Evolutionary conservation across 2,888 invertebrate species (phyloP), one percentile per base, ranked within the genome.

Genomic region (Steromphala cineraria): DNA sequence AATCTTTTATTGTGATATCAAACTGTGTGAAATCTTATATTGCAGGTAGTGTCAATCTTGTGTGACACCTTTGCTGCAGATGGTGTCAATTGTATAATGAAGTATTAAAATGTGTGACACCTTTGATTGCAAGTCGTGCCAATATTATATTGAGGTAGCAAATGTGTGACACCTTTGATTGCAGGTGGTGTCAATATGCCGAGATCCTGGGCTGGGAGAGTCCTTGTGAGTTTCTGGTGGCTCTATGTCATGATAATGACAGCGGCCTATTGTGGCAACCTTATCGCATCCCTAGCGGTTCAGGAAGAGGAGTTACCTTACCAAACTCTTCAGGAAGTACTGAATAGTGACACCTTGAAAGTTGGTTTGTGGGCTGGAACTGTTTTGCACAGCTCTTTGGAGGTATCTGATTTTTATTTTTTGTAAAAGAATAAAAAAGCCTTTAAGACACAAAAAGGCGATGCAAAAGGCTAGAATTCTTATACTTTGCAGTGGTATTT

Each of bases 201-300:
- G 15, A 28, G 28, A 28, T 62, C 62, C 28, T 28, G 24, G 10
- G 24, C 62, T 28, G 52, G 75, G 3, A n/a, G 75, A 15, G 15
- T 75, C 2, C 24, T 75, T 46, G 15, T 75, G 8, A 52, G 75
- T 19, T 52, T 52, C 46, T 75, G 75, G 75, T 75, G 75, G 75
- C 8, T 75, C 8, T 75, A 21, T n/a, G 52, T 52, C 5, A 75
- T 75, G 17, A 52, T 75, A 24, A 75, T 75, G 75, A 52, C 75
- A 13, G 52, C 75, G 8, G 52, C 52, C 24, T 75, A 75, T 52
- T 52, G 75, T n/a, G 75, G 75, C 40, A 75, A 75, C 24, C 75
- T 75, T 24, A 75, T 75, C 19, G 75, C 75, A 13, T 75, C 52
- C 21, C 52, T 75, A 2, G 36, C 75, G 2, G 75, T 75, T 2